A percentile compares a stretch with the other conserved stretches of the same genome.
Evolutionary conservation across 2,113 vertebrate species (phyloP).

Genomic region (Paraplagusia blochii): DNA sequence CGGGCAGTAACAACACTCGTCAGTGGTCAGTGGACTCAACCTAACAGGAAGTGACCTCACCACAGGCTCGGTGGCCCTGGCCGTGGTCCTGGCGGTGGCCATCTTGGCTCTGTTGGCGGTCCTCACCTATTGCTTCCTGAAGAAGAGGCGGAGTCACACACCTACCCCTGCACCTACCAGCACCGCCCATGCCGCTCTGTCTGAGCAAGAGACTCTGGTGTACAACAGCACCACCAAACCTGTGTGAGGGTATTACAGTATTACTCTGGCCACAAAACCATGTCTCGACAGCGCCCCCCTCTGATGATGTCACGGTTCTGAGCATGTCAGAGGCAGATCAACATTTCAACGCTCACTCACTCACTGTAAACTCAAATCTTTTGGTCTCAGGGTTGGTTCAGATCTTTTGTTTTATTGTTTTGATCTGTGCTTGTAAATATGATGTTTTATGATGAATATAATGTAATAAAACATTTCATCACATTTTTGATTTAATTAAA

Average conservation of each 20-base stretch:
- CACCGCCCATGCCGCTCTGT: slow-evolving; percentile 68
- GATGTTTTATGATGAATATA: no score
- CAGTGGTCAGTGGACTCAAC: background rate
- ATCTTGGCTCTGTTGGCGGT: slow-evolving; percentile 79
- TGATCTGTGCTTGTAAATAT: no score
- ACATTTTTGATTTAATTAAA: no score
- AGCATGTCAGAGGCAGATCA: no score
- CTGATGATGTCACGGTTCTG: no score
- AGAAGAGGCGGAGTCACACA: slow-evolving; percentile 64
- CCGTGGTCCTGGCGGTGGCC: slow-evolving; percentile 75
- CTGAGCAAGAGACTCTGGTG: slow-evolving; percentile 79
- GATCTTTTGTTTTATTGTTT: no score
- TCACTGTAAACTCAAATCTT: no score
- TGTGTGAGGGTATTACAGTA: slow-evolving; percentile 66
- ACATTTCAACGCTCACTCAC: no score
- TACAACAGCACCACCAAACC: slow-evolving; percentile 85
- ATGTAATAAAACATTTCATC: no score
- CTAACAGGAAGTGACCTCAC: slow-evolving; percentile 33
- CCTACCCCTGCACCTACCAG: slow-evolving; percentile 56
- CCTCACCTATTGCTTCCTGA: slow-evolving; percentile 82
- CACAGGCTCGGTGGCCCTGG: slow-evolving; percentile 73
- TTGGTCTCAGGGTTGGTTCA: no score
- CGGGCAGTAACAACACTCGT: background rate
- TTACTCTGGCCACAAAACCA: no score
- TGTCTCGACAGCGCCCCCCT: no score